A percentile compares a stretch with the other conserved stretches of the same genome.
These are phyloP conservation scores for Paramormyrops kingsleyae DNA, from an alignment of 2,113 vertebrate species.

Conservation along the genomic window DNA sequence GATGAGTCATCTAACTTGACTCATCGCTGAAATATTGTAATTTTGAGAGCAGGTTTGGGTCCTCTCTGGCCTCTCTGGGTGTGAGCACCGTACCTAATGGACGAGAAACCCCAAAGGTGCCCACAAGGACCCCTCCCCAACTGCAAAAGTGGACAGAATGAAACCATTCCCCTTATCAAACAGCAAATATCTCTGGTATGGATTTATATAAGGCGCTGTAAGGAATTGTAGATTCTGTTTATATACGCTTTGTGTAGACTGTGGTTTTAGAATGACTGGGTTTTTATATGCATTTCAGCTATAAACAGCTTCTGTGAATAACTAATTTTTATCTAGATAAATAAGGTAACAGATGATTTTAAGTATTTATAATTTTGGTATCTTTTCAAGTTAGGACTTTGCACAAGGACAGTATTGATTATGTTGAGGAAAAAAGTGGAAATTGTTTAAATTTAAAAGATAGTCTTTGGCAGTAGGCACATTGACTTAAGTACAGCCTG, in stretches of 20 bases:
- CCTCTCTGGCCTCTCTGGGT: neutral
- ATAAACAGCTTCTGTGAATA: neutral
- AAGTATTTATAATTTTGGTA: slow-evolving; percentile 5
- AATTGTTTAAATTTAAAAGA: neutral
- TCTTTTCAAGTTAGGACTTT: neutral
- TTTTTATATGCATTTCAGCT: neutral
- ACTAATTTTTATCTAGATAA: neutral
- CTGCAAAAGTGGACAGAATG: neutral
- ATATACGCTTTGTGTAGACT: neutral
- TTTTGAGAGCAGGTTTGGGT: slow-evolving; percentile 46
- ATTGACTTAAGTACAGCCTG: neutral
- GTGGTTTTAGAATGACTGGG: neutral
- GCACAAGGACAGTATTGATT: neutral
- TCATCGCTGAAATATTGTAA: slow-evolving; percentile 56
- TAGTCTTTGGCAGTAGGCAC: neutral
- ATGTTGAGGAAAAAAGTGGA: neutral
- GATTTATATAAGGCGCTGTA: neutral
- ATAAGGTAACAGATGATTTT: neutral
- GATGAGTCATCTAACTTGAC: slow-evolving; percentile 63
- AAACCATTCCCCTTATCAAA: neutral
- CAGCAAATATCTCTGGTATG: neutral
- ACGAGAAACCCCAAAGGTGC: neutral
- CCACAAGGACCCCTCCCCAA: neutral
- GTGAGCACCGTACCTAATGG: neutral
- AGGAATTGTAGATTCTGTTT: neutral